Percentiles rank a stretch among this genome's conserved stretches.
phyloP scores from a whole-genome alignment of 2,113 vertebrate genomes.

The Calonectris borealis region DNA sequence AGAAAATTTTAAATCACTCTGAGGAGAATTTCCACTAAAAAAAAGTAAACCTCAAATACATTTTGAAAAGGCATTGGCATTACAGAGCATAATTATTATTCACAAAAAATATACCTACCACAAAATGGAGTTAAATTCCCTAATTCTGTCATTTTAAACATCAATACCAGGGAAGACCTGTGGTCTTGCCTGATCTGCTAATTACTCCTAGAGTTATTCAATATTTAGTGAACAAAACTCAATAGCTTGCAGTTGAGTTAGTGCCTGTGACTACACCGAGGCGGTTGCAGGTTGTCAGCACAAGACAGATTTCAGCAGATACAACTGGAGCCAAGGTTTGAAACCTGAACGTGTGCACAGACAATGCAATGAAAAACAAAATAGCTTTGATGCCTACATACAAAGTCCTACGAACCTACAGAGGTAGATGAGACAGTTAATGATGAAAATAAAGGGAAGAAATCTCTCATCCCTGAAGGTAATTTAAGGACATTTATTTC shows the following conservation, averaged over 20 bases:
- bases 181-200: neutral
- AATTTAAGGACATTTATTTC: neutral
- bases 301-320: neutral
- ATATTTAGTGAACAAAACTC: neutral
- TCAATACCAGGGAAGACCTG: neutral
- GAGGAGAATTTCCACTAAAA: neutral
- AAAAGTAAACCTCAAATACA: neutral
- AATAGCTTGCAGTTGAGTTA: neutral
- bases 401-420: neutral
- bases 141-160: neutral
- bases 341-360: fast-evolving
- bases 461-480: too few relatives aligned
- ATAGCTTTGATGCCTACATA: neutral
- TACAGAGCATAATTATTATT: neutral
- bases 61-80: neutral
- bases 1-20: neutral
- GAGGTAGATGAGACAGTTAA: neutral
- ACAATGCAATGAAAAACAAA: fast-evolving
- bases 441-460: neutral
- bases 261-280: neutral
- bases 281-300: neutral
- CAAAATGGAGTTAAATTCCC: neutral
- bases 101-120: neutral
- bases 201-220: neutral
- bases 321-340: neutral